Base-by-base conservation (phyloP, 2,797 vertebrate species). In the Cottoperca gobio region DNA sequence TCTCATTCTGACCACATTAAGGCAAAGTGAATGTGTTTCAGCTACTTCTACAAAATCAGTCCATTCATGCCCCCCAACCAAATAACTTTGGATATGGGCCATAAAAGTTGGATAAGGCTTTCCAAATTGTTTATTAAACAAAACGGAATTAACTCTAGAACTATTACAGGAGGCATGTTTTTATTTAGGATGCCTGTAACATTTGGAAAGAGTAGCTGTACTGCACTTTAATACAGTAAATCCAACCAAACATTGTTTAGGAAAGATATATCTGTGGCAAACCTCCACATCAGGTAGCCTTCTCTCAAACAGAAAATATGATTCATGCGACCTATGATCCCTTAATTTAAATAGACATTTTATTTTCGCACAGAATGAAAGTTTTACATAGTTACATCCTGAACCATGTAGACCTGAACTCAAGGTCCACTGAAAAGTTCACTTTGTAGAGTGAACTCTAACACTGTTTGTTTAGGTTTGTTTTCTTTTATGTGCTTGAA, bases 1-100 rank as follows among this genome's bases (percentile, higher is more conserved):
- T 78, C 17, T 68, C 26, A 78, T 71, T 79, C 69, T 70, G 39
- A 26, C 45, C 66, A 70, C 31, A 73, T 78, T 55, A 70, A 65
- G 48, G 64, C 65, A 78, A 66, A 66, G 21, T 43, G 24, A 79
- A 77, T 70, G 13, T 17, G 70, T 71, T 78, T 74, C 21, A 72
- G 3, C 24, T 19, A 71, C 64, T 60, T 59, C 26, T 42, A 24
- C 50, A 49, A 26, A 82, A 64, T 46, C 46, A 45, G 8, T 60
- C 33, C 9, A 21, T 8, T 72, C 45, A 28, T 39, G 58, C 46
- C 61, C 9, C 9, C 8, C 5, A 65, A 77, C 19, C 13, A 62
- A 58, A 87, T 16, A 74, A 50, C 33, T 54, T 17, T 67, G 50
- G 57, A 75, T 79, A 65, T 71, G 17, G 26, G 78, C 28, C 53